phyloP scores from a whole-genome alignment of 2,113 vertebrate species.

The Hipposideros armiger region DNA sequence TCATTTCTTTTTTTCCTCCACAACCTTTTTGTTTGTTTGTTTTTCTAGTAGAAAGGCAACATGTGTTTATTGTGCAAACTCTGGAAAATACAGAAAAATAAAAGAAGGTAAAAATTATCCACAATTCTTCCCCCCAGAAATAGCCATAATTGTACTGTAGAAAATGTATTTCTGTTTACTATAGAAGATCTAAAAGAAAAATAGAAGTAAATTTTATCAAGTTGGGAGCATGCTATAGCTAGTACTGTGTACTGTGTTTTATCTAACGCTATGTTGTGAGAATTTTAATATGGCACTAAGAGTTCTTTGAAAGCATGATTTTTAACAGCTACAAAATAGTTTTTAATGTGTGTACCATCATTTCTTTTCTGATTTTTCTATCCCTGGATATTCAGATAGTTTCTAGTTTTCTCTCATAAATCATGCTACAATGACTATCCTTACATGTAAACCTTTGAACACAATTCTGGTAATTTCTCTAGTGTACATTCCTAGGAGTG shows the following conservation, averaged over 20 bases:
- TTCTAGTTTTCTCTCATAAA: neutral
- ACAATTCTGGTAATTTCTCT: neutral
- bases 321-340: neutral
- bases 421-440: neutral
- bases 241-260: too few species aligned
- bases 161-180: neutral
- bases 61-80: neutral
- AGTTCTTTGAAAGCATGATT: neutral
- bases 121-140: neutral
- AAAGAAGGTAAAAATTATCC: neutral
- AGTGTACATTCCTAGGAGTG: neutral
- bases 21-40: neutral
- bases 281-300: neutral
- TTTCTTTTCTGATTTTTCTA: neutral
- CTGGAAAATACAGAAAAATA: slow-evolving; percentile 23
- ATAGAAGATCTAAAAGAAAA: neutral
- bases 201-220: neutral
- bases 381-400: neutral
- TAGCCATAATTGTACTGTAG: neutral
- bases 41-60: neutral
- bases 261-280: neutral
- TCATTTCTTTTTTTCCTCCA: neutral
- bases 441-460: neutral
- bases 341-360: neutral
- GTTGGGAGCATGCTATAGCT: accelerated